phyloP scores from a whole-genome alignment of 2,888 invertebrate species.

The Operophtera brumata region DNA sequence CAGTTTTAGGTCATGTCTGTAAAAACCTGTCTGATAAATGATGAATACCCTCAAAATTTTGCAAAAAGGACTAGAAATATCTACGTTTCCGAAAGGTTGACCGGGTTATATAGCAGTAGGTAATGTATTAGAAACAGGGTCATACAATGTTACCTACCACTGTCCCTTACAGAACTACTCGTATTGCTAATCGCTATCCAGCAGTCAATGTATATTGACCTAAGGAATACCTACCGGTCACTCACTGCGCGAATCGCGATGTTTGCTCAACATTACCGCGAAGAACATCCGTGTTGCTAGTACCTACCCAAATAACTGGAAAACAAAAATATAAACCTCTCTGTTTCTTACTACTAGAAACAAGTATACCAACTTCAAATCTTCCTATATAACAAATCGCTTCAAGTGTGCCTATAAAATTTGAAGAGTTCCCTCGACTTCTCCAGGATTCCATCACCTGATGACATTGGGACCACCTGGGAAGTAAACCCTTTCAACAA shows the following conservation, averaged over 20 bases:
- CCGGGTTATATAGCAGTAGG: too few relatives aligned
- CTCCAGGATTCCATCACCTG: too few relatives aligned
- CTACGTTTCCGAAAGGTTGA: too few relatives aligned
- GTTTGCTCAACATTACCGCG: conserved; percentile 21
- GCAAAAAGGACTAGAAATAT: background rate
- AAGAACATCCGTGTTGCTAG: conserved; percentile 5
- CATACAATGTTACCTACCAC: background rate
- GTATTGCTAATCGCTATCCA: conserved; percentile 2
- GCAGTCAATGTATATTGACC: conserved; percentile 20
- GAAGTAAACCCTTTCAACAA: too few relatives aligned
- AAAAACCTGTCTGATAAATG: background rate
- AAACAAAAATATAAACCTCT: background rate
- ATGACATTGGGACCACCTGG: too few relatives aligned
- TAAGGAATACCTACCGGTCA: conserved; percentile 4
- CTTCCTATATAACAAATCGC: too few relatives aligned
- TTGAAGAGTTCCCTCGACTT: too few relatives aligned
- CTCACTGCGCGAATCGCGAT: conserved; percentile 1
- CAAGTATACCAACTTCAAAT: too few relatives aligned
- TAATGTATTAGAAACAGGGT: background rate
- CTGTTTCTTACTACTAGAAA: too few relatives aligned
- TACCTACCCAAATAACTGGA: background rate
- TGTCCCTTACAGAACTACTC: conserved; percentile 1
- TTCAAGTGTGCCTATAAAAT: too few relatives aligned
- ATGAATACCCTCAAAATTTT: background rate
- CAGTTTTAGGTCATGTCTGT: too few relatives aligned